Evolutionary conservation across 2,797 vertebrate genomes (phyloP).

Genomic region (Geotrypetes seraphini): DNA sequence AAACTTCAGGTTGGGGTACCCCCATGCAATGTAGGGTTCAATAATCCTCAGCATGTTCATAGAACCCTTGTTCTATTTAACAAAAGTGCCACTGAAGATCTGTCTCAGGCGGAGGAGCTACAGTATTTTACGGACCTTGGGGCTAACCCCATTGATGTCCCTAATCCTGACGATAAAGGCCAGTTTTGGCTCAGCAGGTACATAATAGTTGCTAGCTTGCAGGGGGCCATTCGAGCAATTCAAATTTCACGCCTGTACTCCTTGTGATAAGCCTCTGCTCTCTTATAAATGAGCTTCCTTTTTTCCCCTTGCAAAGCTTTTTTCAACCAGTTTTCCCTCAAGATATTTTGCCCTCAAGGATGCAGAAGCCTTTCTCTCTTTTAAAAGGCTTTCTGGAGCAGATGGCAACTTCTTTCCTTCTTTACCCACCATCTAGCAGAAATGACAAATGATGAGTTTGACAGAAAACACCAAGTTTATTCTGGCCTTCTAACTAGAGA

Average conservation of each 20-base stretch:
- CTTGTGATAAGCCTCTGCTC: slow-evolving; percentile 85
- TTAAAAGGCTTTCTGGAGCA: slow-evolving; percentile 88
- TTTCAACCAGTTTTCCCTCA: slow-evolving; percentile 71
- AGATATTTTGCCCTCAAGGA: slow-evolving; percentile 67
- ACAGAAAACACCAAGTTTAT: too few relatives aligned
- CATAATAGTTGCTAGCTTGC: slow-evolving; percentile 93
- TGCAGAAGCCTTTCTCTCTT: slow-evolving; percentile 87
- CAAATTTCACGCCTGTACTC: slow-evolving; percentile 89
- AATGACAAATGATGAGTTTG: too few relatives aligned
- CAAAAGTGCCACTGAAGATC: slow-evolving; percentile 96
- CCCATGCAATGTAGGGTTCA: slow-evolving; percentile 96
- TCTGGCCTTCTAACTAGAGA: too few relatives aligned
- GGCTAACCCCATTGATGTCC: slow-evolving; percentile 94
- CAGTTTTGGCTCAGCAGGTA: slow-evolving; percentile 89
- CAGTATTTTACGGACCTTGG: slow-evolving; percentile 92
- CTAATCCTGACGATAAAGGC: slow-evolving; percentile 91
- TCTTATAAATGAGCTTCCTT: slow-evolving; percentile 82
- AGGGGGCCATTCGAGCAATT: slow-evolving; percentile 79
- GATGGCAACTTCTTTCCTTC: slow-evolving; percentile 81
- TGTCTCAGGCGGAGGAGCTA: slow-evolving; percentile 92
- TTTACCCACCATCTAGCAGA: too few relatives aligned
- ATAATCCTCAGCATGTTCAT: slow-evolving; percentile 96
- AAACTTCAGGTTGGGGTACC: slow-evolving; percentile 95
- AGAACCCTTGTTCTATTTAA: slow-evolving; percentile 94
- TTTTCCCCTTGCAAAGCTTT: slow-evolving; percentile 74